Percentiles rank a stretch among this genome's conserved stretches.
phyloP scores from a whole-genome alignment of 2,113 vertebrate genomes.

The Callopanchax toddi region DNA sequence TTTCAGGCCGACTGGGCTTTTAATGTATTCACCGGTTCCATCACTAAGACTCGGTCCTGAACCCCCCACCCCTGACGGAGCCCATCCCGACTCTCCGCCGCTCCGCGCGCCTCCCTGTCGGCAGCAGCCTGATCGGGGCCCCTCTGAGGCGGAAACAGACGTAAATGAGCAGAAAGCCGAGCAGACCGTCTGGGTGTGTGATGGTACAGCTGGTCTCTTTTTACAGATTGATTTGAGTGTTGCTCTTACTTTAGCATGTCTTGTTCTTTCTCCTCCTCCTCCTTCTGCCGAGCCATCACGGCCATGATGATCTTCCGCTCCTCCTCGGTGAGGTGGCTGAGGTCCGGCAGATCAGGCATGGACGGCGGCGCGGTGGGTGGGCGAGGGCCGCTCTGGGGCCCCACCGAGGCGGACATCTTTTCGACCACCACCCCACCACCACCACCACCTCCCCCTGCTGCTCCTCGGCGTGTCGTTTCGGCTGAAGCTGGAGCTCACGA shows the following conservation, averaged over 20 bases:
- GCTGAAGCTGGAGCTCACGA: constrained; percentile 84
- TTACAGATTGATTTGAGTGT: constrained; percentile 8
- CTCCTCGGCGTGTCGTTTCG: constrained; percentile 80
- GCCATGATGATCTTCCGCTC: constrained; percentile 97
- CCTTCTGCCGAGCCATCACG: constrained; percentile 98
- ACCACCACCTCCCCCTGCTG: constrained; percentile 37
- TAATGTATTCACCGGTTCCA: not conserved
- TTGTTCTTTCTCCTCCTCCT: constrained; percentile 97
- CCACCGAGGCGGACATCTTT: constrained; percentile 92
- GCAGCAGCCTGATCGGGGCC: not conserved
- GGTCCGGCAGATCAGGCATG: constrained; percentile 95
- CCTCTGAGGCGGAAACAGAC: not conserved
- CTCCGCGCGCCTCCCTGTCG: not conserved
- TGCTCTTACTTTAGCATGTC: constrained; percentile 97
- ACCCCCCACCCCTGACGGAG: constrained; percentile 9
- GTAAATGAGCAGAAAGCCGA: not conserved
- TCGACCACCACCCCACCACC: constrained; percentile 68
- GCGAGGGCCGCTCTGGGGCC: constrained; percentile 92
- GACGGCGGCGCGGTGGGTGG: constrained; percentile 90
- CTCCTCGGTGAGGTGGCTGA: constrained; percentile 98
- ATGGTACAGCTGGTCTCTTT: not conserved
- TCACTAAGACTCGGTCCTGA: too few relatives aligned
- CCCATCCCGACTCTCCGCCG: too few relatives aligned
- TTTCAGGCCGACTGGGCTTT: constrained; percentile 39
- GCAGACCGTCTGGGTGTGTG: constrained; percentile 9